Evolutionary conservation across 2,113 vertebrate genomes (phyloP), one percentile per base, ranked within the genome.

Genomic region (Colinus virginianus): DNA sequence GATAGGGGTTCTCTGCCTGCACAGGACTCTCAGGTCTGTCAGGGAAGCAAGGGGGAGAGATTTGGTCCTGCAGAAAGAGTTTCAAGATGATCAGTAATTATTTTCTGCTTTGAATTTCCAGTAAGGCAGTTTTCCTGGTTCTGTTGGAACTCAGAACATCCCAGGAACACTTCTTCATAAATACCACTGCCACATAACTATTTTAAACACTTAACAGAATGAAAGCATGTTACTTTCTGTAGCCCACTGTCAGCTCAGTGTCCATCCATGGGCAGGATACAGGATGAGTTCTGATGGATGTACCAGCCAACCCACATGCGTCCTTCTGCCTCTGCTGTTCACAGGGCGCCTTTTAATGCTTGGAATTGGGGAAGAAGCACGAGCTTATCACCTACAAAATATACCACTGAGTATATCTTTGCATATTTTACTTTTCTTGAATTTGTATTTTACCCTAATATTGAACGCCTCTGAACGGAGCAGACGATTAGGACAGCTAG

Each of bases 211-310:
- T 36, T 64, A 42, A 7, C 23, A 66, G 51, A 79, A 62, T 7
- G 22, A 91, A 87, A 28, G 4, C 9, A 3, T 38, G 11, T 78
- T 49, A 22, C 56, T 72, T 79, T 42, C n/a, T 74, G 18, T 46
- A 56, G 40, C 45, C 26, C 23, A 8, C n/a, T 45, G 49, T 71
- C 87, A 58, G 56, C 55, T 85, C 0, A 0, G 26, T 70, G 51
- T 43, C 28, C 59, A 55, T 77, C 43, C 64, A n/a, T 13, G 21
- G 46, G 42, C 42, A 26, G 7, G 15, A 11, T 28, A 53, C 23
- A 59, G 28, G 62, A 64, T 16, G 4, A 18, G n/a, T 59, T 93
- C 58, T 32, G 28, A 20, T 18, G 49, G 51, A 36, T 6, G 12
- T 30, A 63, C 28, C 25, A 13, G 16, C 11, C 34, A 71, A 20